phyloP scores from a whole-genome alignment of 2,797 vertebrate species.

The Chelidonichthys spinosus region DNA sequence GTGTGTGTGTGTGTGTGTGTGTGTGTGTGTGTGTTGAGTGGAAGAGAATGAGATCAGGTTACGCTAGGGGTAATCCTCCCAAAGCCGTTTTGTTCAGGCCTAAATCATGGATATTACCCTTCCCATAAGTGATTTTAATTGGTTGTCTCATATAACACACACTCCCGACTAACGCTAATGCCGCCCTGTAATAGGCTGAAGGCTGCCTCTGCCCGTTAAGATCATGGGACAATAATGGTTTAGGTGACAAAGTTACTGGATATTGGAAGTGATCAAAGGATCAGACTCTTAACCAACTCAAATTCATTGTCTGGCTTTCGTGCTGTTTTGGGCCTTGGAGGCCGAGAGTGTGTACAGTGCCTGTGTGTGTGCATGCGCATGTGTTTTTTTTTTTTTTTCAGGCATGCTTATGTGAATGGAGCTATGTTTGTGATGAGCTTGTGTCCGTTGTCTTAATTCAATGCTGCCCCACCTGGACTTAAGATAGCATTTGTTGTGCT shows the following conservation, averaged over 20 bases:
- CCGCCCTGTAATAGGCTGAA: constrained; percentile 76
- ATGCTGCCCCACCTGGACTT: constrained; percentile 44
- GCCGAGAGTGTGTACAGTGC: not conserved
- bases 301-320: constrained; percentile 68
- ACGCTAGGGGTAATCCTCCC: constrained; percentile 82
- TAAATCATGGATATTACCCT: constrained; percentile 83
- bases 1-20: constrained; percentile 33
- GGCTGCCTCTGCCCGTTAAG: constrained; percentile 80
- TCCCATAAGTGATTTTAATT: constrained; percentile 87
- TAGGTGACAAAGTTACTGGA: constrained; percentile 74
- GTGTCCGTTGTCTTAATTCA: constrained; percentile 46
- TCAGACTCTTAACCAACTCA: constrained; percentile 67
- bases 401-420: constrained; percentile 8
- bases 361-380: constrained; percentile 24
- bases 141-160: constrained; percentile 84
- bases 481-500: constrained; percentile 52
- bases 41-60: constrained; percentile 84
- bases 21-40: constrained; percentile 63
- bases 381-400: constrained; percentile 56
- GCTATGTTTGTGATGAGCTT: constrained; percentile 24
- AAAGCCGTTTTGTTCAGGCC: constrained; percentile 84
- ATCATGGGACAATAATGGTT: constrained; percentile 85
- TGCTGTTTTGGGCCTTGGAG: constrained; percentile 60
- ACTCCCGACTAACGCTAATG: constrained; percentile 77
- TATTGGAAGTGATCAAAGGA: constrained; percentile 74